Conservation (phyloP, 2,113 vertebrate species). For the Circaetus gallicus region DNA sequence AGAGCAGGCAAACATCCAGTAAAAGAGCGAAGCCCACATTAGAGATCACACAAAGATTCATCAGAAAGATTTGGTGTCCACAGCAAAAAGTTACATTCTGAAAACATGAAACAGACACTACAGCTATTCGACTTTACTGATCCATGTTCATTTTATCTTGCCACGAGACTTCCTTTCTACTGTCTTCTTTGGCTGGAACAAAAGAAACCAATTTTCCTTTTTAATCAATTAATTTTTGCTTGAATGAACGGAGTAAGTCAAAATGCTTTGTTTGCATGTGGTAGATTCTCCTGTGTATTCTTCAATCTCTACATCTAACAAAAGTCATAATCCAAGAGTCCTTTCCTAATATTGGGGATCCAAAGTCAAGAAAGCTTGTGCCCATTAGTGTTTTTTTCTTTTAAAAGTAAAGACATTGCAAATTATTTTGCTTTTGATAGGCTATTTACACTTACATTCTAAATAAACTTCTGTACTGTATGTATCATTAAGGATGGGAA, state of each 20-base stretch:
- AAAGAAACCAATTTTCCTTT: slow-evolving; percentile 50
- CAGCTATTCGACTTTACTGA: slow-evolving; percentile 44
- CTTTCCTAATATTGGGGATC: neutral
- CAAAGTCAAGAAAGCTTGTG: neutral
- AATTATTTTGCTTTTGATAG: neutral
- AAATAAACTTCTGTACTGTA: neutral
- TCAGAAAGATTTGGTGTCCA: neutral
- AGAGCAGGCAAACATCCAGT: slow-evolving; percentile 18
- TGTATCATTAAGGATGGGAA: neutral
- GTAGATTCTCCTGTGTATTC: neutral
- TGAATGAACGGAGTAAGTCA: neutral
- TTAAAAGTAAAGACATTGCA: neutral
- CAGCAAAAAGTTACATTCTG: slow-evolving; percentile 15
- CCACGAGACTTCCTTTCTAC: slow-evolving; percentile 57
- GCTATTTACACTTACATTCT: neutral
- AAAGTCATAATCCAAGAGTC: neutral
- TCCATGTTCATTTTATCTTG: slow-evolving; percentile 64
- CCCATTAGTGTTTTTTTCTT: neutral
- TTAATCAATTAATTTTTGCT: neutral
- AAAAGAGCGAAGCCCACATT: neutral
- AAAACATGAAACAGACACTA: slow-evolving; percentile 27
- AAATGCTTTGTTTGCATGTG: neutral
- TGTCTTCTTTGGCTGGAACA: slow-evolving; percentile 72
- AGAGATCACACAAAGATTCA: neutral
- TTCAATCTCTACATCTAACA: neutral